Base-by-base conservation (phyloP, 2,113 vertebrate genomes). In the Vidua chalybeata region DNA sequence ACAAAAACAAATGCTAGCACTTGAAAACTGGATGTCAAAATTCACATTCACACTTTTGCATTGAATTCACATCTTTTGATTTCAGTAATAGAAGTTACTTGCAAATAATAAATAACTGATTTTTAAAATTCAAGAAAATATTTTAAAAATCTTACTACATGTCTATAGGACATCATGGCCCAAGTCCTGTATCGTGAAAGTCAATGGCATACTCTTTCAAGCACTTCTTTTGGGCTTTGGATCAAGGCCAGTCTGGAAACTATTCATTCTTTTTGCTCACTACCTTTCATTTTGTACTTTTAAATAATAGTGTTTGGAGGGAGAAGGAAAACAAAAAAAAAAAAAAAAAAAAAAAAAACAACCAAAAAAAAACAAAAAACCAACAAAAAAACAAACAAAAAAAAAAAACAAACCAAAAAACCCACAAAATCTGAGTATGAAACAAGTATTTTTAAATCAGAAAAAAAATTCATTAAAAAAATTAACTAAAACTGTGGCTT, bases 21-120 rank as follows among this genome's bases (percentile, higher is more conserved):
- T 93, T 92, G 71, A 97, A 96, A 96, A 96, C 55, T 35, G 33
- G 49, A 91, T 59, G 35, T 61, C 43, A 37, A 95, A 95, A 96
- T 97, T 93, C 94, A 93, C 23, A 24, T 97, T 96, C 94, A 89
- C 69, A 86, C 67, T 96, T 96, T 94, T 94, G 85, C 85, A 82
- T 7, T 95, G 69, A 96, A 95, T 95, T 81, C 63, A 39, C 52
- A 79, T 62, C 5, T 84, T 94, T 56, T 82, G 27, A 68, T 88
- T 89, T 93, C 64, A 55, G 41, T 51, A 54, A 26, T 18, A 78
- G 26, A 67, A 58, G 46, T 84, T 84, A 84, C 35, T 77, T 51
- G 41, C 51, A 77, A 91, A 43, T 73, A 90, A 81, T 37, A 84
- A 71, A 78, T 54, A 8, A 45, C 39, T 90, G 73, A 3, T 77